Base-by-base conservation (phyloP, 30 jellyfish, hydroid and myxozoan genomes). In the Chironex yamaguchii region DNA sequence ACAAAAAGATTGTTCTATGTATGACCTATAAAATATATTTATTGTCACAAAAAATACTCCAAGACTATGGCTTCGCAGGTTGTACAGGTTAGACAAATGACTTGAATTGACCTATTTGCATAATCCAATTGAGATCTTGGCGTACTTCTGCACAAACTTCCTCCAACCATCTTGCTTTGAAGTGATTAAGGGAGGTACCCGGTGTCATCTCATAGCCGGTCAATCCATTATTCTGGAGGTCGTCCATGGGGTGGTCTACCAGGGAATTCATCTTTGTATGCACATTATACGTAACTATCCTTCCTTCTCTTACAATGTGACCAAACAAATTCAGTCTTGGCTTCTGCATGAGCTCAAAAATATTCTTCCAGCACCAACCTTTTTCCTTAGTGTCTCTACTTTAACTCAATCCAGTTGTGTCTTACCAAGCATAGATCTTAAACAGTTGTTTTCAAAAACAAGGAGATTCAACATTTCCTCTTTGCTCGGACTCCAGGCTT, bases 401-500 rank as follows among this genome's bases (percentile, higher is more conserved):
- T 42, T 42, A 42, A 9, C 9, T 42, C 17, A 6, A 17, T 42
- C 58, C 58, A 42, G 17, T 17, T 17, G 9, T 9, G 58, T 42
- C 17, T 42, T 42, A 6, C 58, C 58, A 42, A 42, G 13, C 13
- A 42, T 9, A 17, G 58, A 6, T 17, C 9, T 42, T 9, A 42
- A 17, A 42, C 58, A 42, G 58, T 42, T 17, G 17, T 42, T 42
- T 42, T 42, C 58, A 42, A 42, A 42, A 42, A 6, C 58, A 9
- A 42, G 9, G 9, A 42, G 58, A 6, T n/a, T 42, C 17, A 6
- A 9, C 17, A 9, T 42, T 42, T 42, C 58, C 58, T 42, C 58
- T 42, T 6, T 6, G 13, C 17, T 34, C 17, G 25, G 79, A 12
- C 71, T 80, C 86, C 91, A 80, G 2, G 87, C 63, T 27, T 80